phyloP scores from a whole-genome alignment of 2,888 invertebrate species.

The Drosophila subquinaria region DNA sequence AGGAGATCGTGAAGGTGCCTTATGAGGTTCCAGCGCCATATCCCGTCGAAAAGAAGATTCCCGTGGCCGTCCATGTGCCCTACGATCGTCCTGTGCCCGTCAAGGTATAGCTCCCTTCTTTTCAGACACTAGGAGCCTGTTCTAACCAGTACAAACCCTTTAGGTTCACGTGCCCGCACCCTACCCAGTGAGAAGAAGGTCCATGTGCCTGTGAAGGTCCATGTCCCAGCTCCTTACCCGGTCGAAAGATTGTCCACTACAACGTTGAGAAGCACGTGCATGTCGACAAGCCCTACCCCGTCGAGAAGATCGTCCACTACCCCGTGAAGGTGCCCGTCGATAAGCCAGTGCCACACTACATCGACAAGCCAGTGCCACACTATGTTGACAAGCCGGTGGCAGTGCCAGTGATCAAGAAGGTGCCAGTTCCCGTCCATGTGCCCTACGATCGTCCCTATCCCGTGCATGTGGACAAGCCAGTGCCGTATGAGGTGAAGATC shows the following conservation, averaged over 20 bases:
- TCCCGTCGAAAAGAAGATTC: conserved; percentile 92
- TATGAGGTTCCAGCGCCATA: conserved; percentile 92
- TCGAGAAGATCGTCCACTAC: conserved; percentile 91
- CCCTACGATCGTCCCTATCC: conserved; percentile 88
- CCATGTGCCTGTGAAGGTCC: conserved; percentile 90
- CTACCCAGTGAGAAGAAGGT: conserved; percentile 90
- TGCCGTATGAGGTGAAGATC: conserved; percentile 91
- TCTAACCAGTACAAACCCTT: not conserved
- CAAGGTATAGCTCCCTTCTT: conserved; percentile 83
- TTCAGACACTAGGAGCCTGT: no score
- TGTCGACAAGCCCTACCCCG: conserved; percentile 91
- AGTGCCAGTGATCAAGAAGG: conserved; percentile 88
- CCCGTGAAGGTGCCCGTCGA: conserved; percentile 90
- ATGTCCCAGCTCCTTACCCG: conserved; percentile 91
- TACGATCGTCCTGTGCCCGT: conserved; percentile 92
- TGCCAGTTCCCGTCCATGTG: conserved; percentile 89
- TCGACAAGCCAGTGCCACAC: conserved; percentile 89
- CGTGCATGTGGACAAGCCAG: conserved; percentile 90
- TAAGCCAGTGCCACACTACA: conserved; percentile 89
- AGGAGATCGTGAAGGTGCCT: conserved; percentile 92
- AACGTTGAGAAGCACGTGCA: conserved; percentile 91
- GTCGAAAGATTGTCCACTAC: conserved; percentile 88
- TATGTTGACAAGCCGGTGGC: conserved; percentile 88
- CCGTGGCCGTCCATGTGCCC: conserved; percentile 90
- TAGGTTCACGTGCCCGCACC: conserved; percentile 87